phyloP scores from a whole-genome alignment of 2,113 vertebrate species.

The Coreoperca whiteheadi region DNA sequence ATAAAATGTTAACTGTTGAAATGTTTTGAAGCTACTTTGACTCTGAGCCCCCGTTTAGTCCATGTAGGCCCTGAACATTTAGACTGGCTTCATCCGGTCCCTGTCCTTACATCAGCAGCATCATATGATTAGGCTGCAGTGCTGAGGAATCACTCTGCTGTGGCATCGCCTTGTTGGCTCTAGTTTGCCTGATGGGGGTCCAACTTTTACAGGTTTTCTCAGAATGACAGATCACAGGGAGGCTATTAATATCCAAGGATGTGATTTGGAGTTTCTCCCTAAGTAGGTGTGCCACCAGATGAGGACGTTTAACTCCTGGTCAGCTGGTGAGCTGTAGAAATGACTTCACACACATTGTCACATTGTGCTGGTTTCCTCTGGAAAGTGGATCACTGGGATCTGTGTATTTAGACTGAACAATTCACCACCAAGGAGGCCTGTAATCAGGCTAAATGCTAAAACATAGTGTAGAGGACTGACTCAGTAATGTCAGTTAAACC shows the following conservation, averaged over 20 bases:
- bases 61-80: conserved; percentile 51
- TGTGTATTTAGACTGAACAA: background rate
- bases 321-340: conserved; percentile 56
- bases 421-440: no score
- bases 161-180: conserved; percentile 25
- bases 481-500: background rate
- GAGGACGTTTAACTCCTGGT: conserved; percentile 32
- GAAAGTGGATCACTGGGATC: background rate
- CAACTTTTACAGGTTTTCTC: background rate
- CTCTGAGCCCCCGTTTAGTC: background rate
- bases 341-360: conserved; percentile 33
- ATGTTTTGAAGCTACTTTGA: background rate
- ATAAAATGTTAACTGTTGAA: background rate
- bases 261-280: conserved; percentile 1
- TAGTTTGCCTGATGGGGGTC: background rate
- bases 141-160: conserved; percentile 31
- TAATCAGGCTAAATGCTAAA: background rate
- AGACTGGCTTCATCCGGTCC: conserved; percentile 75
- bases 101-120: conserved; percentile 69
- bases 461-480: background rate
- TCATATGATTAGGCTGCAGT: conserved; percentile 63
- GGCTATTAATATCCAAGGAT: background rate
- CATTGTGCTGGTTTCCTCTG: conserved; percentile 16
- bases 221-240: background rate
- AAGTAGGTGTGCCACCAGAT: conserved; percentile 9